Percentiles rank a stretch among this genome's conserved stretches.
These are phyloP conservation scores for Pycnonotus jocosus DNA, from an alignment of 2,113 vertebrate species.

Conservation along the genomic window DNA sequence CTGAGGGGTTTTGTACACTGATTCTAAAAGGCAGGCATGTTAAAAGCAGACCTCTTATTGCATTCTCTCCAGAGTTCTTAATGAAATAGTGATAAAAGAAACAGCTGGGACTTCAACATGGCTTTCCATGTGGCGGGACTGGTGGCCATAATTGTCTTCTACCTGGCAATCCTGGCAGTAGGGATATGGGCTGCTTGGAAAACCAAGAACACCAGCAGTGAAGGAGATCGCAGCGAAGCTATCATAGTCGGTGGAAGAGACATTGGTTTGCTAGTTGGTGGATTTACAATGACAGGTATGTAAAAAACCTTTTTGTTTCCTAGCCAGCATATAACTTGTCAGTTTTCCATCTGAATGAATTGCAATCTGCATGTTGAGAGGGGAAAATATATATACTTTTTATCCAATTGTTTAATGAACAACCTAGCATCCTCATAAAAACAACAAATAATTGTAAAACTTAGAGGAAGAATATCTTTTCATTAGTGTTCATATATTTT, in stretches of 20 bases:
- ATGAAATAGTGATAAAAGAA: conserved; percentile 74
- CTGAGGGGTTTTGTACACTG: neutral
- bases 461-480: neutral
- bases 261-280: conserved; percentile 93
- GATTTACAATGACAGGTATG: conserved; percentile 98
- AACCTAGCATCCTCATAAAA: neutral
- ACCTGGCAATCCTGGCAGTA: conserved; percentile 88
- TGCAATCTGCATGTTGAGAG: neutral
- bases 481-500: neutral
- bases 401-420: neutral
- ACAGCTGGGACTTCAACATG: conserved; percentile 72
- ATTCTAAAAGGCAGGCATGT: neutral
- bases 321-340: neutral
- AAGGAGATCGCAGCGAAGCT: conserved; percentile 84
- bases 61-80: conserved; percentile 66
- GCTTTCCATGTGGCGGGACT: conserved; percentile 89
- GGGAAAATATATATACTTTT: neutral
- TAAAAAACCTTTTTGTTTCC: neutral
- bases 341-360: neutral
- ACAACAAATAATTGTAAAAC: neutral
- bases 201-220: conserved; percentile 84
- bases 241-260: conserved; percentile 97
- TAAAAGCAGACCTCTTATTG: conserved; percentile 1
- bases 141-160: conserved; percentile 92
- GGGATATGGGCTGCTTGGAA: conserved; percentile 99